A percentile compares a stretch with the other conserved stretches of the same genome.
These are phyloP conservation scores for Mohoua ochrocephala DNA, from an alignment of 2,113 vertebrate species.

Conservation along the genomic window DNA sequence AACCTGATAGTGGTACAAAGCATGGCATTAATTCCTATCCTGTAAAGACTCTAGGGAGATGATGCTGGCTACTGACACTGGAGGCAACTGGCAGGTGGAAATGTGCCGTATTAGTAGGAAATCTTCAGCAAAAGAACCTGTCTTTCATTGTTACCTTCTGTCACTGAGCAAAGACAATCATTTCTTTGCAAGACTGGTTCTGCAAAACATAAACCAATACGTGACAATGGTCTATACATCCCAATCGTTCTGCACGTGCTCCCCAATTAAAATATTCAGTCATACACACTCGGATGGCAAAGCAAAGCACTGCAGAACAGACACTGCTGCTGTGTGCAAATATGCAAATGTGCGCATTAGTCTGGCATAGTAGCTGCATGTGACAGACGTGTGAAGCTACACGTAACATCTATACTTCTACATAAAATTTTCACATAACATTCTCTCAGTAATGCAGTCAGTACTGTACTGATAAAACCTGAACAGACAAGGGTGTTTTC, in stretches of 20 bases:
- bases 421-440: not conserved
- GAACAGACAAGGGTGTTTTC: not conserved
- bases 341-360: not conserved
- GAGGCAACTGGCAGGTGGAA: not conserved
- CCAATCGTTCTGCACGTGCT: accelerated
- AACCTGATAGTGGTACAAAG: not conserved
- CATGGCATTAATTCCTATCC: not conserved
- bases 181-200: not conserved
- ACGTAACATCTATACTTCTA: accelerated
- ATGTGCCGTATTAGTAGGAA: not conserved
- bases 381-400: not conserved
- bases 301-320: not conserved
- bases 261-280: not conserved
- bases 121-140: not conserved
- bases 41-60: not conserved
- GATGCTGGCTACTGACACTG: not conserved
- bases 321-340: not conserved
- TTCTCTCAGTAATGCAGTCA: not conserved
- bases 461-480: not conserved
- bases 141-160: not conserved
- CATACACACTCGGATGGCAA: not conserved
- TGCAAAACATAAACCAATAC: not conserved
- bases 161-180: not conserved
- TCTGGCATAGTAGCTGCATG: not conserved
- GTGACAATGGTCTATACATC: not conserved